A percentile compares a stretch with the other conserved stretches of the same genome.
phyloP scores from a whole-genome alignment of 2,113 vertebrate genomes.

The Tachuris rubrigastra region DNA sequence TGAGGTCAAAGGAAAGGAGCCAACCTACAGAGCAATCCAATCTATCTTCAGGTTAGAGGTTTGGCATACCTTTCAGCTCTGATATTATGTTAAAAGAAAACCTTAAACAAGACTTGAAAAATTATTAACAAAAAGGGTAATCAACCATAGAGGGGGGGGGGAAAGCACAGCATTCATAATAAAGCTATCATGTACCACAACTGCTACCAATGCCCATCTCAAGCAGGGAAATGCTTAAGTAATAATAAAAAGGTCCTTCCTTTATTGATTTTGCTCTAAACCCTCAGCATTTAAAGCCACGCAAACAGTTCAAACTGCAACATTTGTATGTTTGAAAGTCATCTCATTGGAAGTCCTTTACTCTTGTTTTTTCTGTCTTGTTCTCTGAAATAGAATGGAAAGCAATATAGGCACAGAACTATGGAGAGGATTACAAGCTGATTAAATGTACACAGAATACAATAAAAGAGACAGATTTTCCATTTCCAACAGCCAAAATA shows the following conservation, averaged over 20 bases:
- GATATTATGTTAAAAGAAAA: background rate
- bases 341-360: background rate
- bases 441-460: conserved; percentile 1
- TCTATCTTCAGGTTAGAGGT: background rate
- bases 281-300: background rate
- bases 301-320: background rate
- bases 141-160: background rate
- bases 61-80: background rate
- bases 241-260: background rate
- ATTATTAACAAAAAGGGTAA: background rate
- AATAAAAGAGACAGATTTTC: conserved; percentile 29
- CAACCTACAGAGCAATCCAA: background rate
- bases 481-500: conserved; percentile 14
- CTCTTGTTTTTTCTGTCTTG: background rate
- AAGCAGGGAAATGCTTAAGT: background rate
- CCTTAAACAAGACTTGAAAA: background rate
- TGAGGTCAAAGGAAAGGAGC: background rate
- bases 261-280: background rate
- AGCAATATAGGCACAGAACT: background rate
- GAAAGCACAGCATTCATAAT: background rate
- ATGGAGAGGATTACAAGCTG: background rate
- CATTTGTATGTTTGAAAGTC: background rate
- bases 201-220: background rate
- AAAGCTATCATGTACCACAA: background rate
- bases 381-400: conserved; percentile 2